These are phyloP conservation scores for Corythucha ciliata DNA, from an alignment of 2,888 invertebrate species.

Conservation along the genomic window DNA sequence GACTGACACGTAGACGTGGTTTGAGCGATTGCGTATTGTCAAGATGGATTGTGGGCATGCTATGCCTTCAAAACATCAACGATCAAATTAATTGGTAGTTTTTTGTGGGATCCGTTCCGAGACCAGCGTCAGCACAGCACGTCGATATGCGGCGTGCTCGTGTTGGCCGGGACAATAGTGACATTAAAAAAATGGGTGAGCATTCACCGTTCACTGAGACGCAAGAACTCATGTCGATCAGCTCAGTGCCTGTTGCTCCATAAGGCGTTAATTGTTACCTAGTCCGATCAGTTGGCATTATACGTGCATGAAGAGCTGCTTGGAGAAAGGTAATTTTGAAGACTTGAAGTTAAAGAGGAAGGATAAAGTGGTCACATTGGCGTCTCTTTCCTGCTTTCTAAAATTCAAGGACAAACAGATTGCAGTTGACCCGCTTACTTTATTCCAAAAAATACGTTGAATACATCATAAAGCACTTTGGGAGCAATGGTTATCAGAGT, in stretches of 20 bases:
- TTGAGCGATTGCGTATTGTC: too few species aligned
- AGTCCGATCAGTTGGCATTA: constrained; percentile 33
- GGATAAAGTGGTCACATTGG: constrained; percentile 35
- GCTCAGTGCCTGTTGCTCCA: constrained; percentile 37
- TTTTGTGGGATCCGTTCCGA: constrained; percentile 23
- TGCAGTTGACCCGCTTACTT: constrained; percentile 31
- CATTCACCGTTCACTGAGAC: constrained; percentile 31
- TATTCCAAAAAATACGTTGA: constrained; percentile 27
- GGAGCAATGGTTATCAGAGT: constrained; percentile 11
- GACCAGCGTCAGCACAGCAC: background rate
- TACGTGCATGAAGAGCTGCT: constrained; percentile 3
- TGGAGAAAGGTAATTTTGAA: constrained; percentile 16
- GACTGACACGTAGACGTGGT: too few species aligned
- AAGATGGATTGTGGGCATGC: too few species aligned
- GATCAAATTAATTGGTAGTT: constrained; percentile 25
- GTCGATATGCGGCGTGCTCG: constrained; percentile 36
- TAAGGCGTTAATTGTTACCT: constrained; percentile 37
- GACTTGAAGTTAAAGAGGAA: constrained; percentile 35
- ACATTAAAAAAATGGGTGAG: constrained; percentile 24
- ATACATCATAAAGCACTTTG: constrained; percentile 23
- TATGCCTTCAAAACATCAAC: constrained; percentile 7
- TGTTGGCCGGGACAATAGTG: constrained; percentile 37
- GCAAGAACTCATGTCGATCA: constrained; percentile 36
- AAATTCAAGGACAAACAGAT: constrained; percentile 27
- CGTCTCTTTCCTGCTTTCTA: constrained; percentile 15